A percentile compares a stretch with the other conserved stretches of the same genome.
These are phyloP conservation scores for Halcyon leucocephala DNA, from an alignment of 2,797 vertebrate genomes.

Conservation along the genomic window DNA sequence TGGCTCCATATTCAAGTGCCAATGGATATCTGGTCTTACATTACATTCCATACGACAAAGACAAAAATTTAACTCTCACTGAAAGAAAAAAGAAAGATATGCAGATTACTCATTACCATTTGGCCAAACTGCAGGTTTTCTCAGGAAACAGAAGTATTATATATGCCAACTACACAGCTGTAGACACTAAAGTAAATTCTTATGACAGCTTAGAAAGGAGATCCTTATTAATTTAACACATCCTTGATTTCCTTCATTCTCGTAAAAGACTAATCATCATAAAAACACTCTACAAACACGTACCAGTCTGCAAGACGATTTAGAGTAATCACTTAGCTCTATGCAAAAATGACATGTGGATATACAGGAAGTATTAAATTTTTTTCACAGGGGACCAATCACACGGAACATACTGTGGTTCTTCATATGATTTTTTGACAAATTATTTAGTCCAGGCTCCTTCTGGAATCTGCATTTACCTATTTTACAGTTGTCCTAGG, in stretches of 20 bases:
- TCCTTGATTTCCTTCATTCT: slow-evolving; percentile 15
- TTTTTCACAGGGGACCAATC: not conserved
- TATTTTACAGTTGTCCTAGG: not conserved
- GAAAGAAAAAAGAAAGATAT: not conserved
- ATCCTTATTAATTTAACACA: not conserved
- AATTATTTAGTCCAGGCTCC: not conserved
- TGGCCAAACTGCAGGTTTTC: slow-evolving; percentile 3
- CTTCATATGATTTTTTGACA: not conserved
- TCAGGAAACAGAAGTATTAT: not conserved
- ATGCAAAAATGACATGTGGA: not conserved
- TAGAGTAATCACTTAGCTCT: not conserved
- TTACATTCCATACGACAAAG: not conserved
- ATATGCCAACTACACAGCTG: not conserved
- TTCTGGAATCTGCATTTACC: not conserved
- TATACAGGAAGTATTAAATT: not conserved
- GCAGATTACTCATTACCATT: not conserved
- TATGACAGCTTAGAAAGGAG: not conserved
- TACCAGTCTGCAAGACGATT: not conserved
- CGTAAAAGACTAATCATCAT: not conserved
- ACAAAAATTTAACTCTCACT: not conserved
- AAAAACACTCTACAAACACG: not conserved
- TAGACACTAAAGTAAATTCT: not conserved
- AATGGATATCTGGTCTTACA: not conserved
- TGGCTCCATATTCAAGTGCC: not conserved
- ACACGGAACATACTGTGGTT: not conserved